phyloP scores from a whole-genome alignment of 2,888 invertebrate genomes.

The Phengaris alcon region DNA sequence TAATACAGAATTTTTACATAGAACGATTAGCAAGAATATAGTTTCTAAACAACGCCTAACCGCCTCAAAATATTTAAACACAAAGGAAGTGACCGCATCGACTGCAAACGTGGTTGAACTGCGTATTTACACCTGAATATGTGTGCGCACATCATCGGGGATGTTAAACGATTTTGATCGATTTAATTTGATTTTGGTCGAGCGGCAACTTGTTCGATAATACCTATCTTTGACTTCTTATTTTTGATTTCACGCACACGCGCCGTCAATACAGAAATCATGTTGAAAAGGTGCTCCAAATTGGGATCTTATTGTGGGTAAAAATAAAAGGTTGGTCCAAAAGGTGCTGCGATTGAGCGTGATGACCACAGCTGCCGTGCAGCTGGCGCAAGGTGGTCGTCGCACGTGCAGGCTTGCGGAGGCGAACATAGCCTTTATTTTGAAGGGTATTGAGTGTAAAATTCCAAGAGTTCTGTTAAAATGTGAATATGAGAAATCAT shows the following conservation, averaged over 20 bases:
- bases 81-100: no score
- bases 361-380: constrained; percentile 44
- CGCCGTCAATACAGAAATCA: background rate
- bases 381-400: constrained; percentile 50
- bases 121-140: no score
- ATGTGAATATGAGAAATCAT: background rate
- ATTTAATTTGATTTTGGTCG: no score
- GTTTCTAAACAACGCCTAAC: no score
- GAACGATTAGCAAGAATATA: no score
- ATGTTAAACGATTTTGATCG: no score
- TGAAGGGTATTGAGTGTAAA: constrained; percentile 18
- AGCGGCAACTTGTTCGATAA: no score
- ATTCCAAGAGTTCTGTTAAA: background rate
- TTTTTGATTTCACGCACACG: background rate
- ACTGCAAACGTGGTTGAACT: no score
- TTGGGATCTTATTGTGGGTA: constrained; percentile 23
- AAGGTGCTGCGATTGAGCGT: constrained; percentile 31
- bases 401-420: constrained; percentile 28
- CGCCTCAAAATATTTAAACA: no score
- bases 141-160: no score
- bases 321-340: constrained; percentile 25
- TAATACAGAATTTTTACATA: no score
- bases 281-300: constrained; percentile 13
- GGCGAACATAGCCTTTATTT: constrained; percentile 30
- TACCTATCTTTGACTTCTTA: no score